These are phyloP conservation scores for Chloroceryle amazona DNA, from an alignment of 2,797 vertebrate species.

Conservation along the genomic window DNA sequence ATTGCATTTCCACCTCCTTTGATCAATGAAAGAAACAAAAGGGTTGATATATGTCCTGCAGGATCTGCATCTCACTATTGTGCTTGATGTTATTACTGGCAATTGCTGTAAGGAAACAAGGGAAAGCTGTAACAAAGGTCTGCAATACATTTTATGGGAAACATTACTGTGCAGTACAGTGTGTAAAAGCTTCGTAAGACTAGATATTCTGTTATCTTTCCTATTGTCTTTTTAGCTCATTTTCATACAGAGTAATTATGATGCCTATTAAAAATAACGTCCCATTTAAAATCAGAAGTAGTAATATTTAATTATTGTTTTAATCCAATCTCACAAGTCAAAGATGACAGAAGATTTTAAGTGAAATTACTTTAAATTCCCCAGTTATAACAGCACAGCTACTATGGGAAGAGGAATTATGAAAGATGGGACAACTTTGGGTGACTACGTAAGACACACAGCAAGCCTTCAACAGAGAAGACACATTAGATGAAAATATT, in stretches of 20 bases:
- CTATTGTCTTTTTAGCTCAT: background rate
- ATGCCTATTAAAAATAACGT: background rate
- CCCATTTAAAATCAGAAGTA: background rate
- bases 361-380: background rate
- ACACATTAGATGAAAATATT: background rate
- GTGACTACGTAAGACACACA: background rate
- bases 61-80: slow-evolving; percentile 95
- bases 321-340: background rate
- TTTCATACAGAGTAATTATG: background rate
- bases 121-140: background rate
- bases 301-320: background rate
- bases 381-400: background rate
- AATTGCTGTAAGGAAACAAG: slow-evolving; percentile 86
- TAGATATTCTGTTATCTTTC: background rate
- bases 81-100: slow-evolving; percentile 96
- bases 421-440: background rate
- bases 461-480: background rate
- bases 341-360: background rate
- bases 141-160: background rate
- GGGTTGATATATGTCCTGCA: slow-evolving; percentile 98
- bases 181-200: background rate
- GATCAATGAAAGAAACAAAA: slow-evolving; percentile 97
- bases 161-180: background rate
- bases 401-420: background rate
- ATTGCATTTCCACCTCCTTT: slow-evolving; percentile 98